phyloP scores from a whole-genome alignment of 2,113 vertebrate genomes.

The Amia ocellicauda region DNA sequence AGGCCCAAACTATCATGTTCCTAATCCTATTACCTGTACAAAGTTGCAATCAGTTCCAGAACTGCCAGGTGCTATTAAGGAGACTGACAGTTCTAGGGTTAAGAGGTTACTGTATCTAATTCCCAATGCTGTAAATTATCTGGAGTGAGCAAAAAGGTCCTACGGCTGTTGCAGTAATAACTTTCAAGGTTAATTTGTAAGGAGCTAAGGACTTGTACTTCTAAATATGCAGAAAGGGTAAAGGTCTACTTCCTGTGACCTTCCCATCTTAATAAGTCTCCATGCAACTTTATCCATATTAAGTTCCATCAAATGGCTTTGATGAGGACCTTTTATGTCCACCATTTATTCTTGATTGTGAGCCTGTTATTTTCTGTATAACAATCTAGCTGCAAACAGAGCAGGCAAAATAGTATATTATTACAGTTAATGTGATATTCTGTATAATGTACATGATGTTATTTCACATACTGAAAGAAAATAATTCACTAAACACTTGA shows the following conservation, averaged over 20 bases:
- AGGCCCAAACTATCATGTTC: neutral
- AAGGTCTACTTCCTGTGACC: slow-evolving; percentile 25
- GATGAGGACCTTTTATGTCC: slow-evolving; percentile 1
- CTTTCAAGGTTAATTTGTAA: slow-evolving; percentile 40
- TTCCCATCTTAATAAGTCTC: slow-evolving; percentile 27
- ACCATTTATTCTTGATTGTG: neutral
- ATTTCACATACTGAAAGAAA: too few relatives aligned
- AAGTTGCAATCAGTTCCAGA: slow-evolving; percentile 16
- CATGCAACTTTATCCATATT: slow-evolving; percentile 16
- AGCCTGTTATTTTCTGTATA: neutral
- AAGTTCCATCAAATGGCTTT: slow-evolving; percentile 10
- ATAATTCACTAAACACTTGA: too few relatives aligned
- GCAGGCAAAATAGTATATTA: neutral
- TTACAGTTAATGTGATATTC: neutral
- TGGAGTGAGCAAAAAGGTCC: slow-evolving; percentile 11
- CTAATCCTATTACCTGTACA: slow-evolving; percentile 21
- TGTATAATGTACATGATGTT: too few relatives aligned
- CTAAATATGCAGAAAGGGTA: slow-evolving; percentile 29
- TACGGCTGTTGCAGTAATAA: slow-evolving; percentile 20
- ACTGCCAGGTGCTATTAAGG: slow-evolving; percentile 27
- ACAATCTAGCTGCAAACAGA: too few relatives aligned
- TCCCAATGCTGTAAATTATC: slow-evolving; percentile 34
- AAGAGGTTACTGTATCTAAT: slow-evolving; percentile 28
- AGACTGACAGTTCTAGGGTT: slow-evolving; percentile 35
- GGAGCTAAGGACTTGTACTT: slow-evolving; percentile 31